Percentiles rank a stretch among this genome's conserved stretches.
Evolutionary conservation across 2,888 invertebrate species (phyloP).

Genomic region (Icerya purchasi): DNA sequence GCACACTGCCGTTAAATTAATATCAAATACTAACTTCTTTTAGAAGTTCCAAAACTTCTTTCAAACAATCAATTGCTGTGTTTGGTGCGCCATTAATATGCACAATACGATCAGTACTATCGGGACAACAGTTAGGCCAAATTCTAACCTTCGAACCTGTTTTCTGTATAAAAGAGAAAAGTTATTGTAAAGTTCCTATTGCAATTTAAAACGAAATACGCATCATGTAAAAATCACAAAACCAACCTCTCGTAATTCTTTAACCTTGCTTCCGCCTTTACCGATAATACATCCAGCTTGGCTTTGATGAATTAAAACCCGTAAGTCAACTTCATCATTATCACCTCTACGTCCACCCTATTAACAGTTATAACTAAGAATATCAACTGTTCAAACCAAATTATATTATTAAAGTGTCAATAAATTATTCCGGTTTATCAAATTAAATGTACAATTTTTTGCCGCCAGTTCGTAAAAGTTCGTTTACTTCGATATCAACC

Average conservation of each 20-base stretch:
- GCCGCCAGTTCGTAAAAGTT: too few relatives aligned
- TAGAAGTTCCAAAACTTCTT: constrained; percentile 67
- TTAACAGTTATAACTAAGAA: too few relatives aligned
- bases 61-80: constrained; percentile 58
- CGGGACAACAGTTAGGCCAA: constrained; percentile 81
- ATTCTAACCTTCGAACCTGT: constrained; percentile 89
- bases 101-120: constrained; percentile 90
- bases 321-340: constrained; percentile 37
- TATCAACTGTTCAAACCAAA: too few relatives aligned
- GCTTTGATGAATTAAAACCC: constrained; percentile 91
- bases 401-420: too few relatives aligned
- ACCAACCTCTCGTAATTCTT: constrained; percentile 81
- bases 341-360: neutral
- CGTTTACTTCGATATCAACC: too few relatives aligned
- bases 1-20: too few relatives aligned
- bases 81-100: constrained; percentile 68
- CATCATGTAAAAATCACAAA: neutral
- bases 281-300: constrained; percentile 98
- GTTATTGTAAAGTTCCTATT: neutral
- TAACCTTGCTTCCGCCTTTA: constrained; percentile 88
- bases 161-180: constrained; percentile 40
- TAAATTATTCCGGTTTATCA: too few relatives aligned
- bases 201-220: neutral
- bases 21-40: constrained; percentile 54
- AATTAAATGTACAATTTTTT: too few relatives aligned